Evolutionary conservation across 2,113 vertebrate species (phyloP).

Genomic region (Sula dactylatra): DNA sequence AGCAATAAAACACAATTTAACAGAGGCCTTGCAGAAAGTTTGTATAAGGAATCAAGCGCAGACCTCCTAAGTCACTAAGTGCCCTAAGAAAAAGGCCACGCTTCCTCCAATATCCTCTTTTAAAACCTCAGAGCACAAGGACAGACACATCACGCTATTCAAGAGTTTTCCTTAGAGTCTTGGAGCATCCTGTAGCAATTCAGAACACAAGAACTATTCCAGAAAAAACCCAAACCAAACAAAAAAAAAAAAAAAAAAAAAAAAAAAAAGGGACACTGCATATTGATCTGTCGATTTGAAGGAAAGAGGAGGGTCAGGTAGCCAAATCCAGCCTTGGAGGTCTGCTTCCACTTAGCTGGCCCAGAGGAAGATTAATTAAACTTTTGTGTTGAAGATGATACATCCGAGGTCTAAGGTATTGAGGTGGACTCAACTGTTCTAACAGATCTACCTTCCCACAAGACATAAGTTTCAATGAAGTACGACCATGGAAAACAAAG

Average conservation of each 20-base stretch:
- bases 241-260: no score
- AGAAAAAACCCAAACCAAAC: background rate
- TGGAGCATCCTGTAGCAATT: background rate
- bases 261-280: no score
- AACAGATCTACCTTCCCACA: background rate
- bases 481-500: background rate
- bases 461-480: background rate
- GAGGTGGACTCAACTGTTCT: background rate
- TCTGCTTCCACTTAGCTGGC: background rate
- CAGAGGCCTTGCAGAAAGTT: background rate
- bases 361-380: background rate
- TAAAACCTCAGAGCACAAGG: background rate
- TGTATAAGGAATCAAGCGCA: background rate
- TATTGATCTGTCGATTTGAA: background rate
- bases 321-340: background rate
- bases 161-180: background rate
- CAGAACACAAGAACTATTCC: background rate
- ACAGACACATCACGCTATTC: accelerated
- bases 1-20: background rate
- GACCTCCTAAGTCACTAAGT: background rate
- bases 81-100: background rate
- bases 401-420: background rate
- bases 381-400: background rate
- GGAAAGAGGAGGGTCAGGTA: background rate
- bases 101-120: background rate